Evolutionary conservation across 2,888 invertebrate genomes (phyloP), one percentile per base, ranked within the genome.

Genomic region (Rotaria magnacalcarata): DNA sequence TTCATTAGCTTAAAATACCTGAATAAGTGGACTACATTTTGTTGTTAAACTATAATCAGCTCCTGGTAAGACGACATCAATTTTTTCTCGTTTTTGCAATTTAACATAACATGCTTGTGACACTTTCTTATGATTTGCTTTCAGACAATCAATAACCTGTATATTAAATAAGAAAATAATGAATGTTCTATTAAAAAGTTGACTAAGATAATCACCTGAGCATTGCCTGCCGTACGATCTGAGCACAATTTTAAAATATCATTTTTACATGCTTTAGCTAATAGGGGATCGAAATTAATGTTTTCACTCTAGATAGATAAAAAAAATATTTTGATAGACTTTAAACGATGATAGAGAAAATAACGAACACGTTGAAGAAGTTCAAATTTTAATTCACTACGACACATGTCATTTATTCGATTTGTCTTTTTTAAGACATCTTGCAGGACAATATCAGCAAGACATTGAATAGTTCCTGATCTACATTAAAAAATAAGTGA

Each of bases 361-460:
- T 88, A 16, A 67, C 67, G 89, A 89, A 92, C 92, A 89, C 92
- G 90, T 90, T 96, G 96, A 89, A 96, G 94, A 50, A 97, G 92
- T 90, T 98, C 96, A 85, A 95, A 94, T 89, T 94, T 94, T 34
- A 98, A 92, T 90, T 98, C 96, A 89, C 95, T 95, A 56, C 96
- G 93, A 90, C 97, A 99, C 41, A 95, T 95, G 90, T 94, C 95
- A 7, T 94, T 93, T 89, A 98, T 94, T 88, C 94, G 94, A 88
- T 95, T 95, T 86, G 93, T 92, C 16, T 67, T 34, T 7, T 67
- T 34, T 87, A 96, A 93, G 0, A 95, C 95, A 90, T 96, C 96
- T 90, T 96, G 95, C 88, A 96, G 93, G 85, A 97, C 94, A 88
- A 95, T 94, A 90, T 95, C 95, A 92, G 97, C 97, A 87, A 96